These are phyloP conservation scores for rat (Rattus norvegicus) DNA, from an alignment of 2,113 vertebrate genomes.

Conservation along the genomic window DNA sequence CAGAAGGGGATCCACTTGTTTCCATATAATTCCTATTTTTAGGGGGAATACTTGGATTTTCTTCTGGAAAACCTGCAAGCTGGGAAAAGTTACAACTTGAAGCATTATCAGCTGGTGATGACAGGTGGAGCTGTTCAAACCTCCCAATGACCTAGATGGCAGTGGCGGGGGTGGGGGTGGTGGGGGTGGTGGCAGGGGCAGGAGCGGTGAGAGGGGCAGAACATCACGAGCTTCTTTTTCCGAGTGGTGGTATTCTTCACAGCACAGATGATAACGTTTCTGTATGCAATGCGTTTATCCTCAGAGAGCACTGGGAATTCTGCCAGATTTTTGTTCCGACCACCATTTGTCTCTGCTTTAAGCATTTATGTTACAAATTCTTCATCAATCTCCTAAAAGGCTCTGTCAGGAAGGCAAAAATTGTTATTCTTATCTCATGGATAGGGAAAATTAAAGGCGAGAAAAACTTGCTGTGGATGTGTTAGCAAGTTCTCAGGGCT, in stretches of 20 bases:
- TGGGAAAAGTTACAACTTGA: conserved; percentile 9
- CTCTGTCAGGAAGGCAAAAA: neutral
- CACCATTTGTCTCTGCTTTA: conserved; percentile 13
- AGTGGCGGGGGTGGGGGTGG: neutral
- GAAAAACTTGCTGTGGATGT: conserved; percentile 16
- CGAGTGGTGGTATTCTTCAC: neutral
- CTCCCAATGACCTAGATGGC: neutral
- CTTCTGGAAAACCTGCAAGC: neutral
- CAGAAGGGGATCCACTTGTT: conserved; percentile 43
- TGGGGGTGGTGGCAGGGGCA: neutral
- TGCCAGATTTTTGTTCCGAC: conserved; percentile 18
- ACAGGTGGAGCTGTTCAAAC: neutral
- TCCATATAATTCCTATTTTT: conserved; percentile 44
- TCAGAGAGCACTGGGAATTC: neutral
- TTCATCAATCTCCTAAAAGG: neutral
- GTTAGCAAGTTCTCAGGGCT: neutral
- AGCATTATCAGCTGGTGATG: neutral
- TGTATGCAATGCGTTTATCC: neutral
- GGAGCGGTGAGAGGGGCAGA: neutral
- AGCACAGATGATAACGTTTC: neutral
- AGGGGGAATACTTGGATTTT: neutral
- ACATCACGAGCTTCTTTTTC: neutral
- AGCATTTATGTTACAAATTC: neutral
- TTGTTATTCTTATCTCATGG: conserved; percentile 42
- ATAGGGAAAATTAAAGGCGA: neutral